Conservation (phyloP, 2,888 invertebrate genomes). For the Acanthosepion pharaonis region DNA sequence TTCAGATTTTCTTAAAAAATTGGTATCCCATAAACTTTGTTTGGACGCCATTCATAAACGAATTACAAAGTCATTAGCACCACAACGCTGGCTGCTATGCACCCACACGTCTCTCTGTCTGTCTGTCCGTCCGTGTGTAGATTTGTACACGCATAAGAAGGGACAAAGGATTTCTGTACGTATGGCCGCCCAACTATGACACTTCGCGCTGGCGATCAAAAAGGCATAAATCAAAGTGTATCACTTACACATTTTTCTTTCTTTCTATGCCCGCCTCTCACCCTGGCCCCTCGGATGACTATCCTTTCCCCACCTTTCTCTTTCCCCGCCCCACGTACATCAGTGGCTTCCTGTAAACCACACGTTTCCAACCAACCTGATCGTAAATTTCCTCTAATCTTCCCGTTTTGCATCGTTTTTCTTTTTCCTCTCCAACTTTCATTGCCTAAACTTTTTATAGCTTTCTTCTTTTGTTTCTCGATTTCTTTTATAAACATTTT, state of each 20-base stretch:
- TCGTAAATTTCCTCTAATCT: neutral
- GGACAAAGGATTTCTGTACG: too few relatives aligned
- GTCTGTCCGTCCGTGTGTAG: neutral
- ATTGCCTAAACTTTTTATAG: neutral
- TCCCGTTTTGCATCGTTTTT: neutral
- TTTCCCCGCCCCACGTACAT: neutral
- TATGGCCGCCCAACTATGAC: neutral
- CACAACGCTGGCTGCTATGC: neutral
- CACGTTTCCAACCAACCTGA: neutral
- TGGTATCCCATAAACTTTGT: constrained; percentile 14
- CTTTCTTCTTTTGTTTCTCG: neutral
- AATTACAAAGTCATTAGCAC: constrained; percentile 33
- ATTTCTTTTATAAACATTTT: neutral
- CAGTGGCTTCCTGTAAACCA: neutral
- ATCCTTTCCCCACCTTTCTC: neutral
- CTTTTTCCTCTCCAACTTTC: neutral
- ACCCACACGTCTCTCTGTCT: neutral
- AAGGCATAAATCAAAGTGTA: neutral
- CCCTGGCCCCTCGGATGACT: too few relatives aligned
- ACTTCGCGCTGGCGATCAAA: constrained; percentile 14
- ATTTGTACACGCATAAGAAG: neutral
- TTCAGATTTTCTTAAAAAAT: neutral
- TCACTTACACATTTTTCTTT: neutral
- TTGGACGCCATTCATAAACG: neutral
- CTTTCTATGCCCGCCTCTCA: too few relatives aligned